Conservation (phyloP, 2,888 invertebrate genomes). For the Latrodectus elegans region DNA sequence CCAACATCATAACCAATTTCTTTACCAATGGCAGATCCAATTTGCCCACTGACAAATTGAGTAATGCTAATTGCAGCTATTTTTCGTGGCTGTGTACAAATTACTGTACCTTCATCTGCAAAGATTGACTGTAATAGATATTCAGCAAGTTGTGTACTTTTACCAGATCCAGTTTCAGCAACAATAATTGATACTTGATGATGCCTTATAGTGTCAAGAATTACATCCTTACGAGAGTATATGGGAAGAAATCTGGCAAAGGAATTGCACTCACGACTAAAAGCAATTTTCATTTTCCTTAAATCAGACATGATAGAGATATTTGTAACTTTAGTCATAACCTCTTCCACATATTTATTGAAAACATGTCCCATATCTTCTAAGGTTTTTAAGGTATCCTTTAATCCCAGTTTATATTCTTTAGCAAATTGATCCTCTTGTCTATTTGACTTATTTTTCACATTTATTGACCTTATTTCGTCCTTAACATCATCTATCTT, state of each 20-base stretch:
- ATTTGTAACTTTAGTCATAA: background rate
- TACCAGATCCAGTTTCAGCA: constrained; percentile 76
- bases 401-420: constrained; percentile 8
- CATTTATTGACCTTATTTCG: constrained; percentile 3
- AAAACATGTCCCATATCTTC: constrained; percentile 34
- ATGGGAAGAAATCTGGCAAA: constrained; percentile 59
- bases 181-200: constrained; percentile 74
- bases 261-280: constrained; percentile 52
- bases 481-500: constrained; percentile 24
- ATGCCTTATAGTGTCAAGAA: constrained; percentile 34
- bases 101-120: constrained; percentile 72
- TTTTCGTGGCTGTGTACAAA: constrained; percentile 75
- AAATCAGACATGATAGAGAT: constrained; percentile 10
- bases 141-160: constrained; percentile 75
- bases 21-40: constrained; percentile 73
- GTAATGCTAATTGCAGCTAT: constrained; percentile 75
- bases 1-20: constrained; percentile 73
- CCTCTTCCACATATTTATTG: background rate
- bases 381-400: constrained; percentile 17
- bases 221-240: constrained; percentile 57
- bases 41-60: constrained; percentile 73
- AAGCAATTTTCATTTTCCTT: constrained; percentile 30
- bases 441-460: background rate
- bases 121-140: constrained; percentile 73
- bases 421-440: background rate